Evolutionary conservation across 53 echinoderm and acorn worm species (phyloP).

Genomic region (Antedon mediterranea): DNA sequence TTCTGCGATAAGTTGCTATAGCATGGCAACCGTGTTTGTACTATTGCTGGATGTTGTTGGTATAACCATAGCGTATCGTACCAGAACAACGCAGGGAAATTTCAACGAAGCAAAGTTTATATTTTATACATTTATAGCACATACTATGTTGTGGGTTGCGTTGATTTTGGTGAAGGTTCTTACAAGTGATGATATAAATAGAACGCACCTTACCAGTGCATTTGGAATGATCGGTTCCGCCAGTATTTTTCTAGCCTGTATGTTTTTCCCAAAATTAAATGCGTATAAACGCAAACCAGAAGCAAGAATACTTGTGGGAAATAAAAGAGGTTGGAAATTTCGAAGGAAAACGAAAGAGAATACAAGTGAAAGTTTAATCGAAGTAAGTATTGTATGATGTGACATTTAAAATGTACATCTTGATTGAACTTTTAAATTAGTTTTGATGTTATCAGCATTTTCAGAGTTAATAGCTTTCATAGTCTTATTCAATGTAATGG

Average conservation of each 20-base stretch:
- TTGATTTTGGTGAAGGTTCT: constrained; percentile 28
- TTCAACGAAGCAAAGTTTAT: constrained; percentile 75
- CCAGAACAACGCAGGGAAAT: constrained; percentile 43
- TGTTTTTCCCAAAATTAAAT: background rate
- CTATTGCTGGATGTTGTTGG: constrained; percentile 24
- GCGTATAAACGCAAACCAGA: background rate
- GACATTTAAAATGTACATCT: too few relatives aligned
- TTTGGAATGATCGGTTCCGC: background rate
- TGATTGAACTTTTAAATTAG: too few relatives aligned
- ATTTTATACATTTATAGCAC: constrained; percentile 69
- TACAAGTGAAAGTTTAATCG: background rate
- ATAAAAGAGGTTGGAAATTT: background rate
- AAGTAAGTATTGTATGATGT: background rate
- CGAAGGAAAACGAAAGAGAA: background rate
- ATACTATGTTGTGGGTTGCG: constrained; percentile 56
- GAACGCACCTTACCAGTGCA: background rate
- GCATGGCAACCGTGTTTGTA: constrained; percentile 29
- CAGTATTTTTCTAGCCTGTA: background rate
- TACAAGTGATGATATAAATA: constrained; percentile 29
- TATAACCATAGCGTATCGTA: constrained; percentile 16
- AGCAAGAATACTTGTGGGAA: background rate
- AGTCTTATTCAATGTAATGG: too few relatives aligned
- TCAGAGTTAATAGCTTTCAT: too few relatives aligned
- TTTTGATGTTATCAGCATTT: too few relatives aligned
- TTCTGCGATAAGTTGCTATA: background rate